A percentile compares a stretch with the other conserved stretches of the same genome.
phyloP scores from a whole-genome alignment of 2,797 vertebrate species.

The Chrysocyon brachyurus region DNA sequence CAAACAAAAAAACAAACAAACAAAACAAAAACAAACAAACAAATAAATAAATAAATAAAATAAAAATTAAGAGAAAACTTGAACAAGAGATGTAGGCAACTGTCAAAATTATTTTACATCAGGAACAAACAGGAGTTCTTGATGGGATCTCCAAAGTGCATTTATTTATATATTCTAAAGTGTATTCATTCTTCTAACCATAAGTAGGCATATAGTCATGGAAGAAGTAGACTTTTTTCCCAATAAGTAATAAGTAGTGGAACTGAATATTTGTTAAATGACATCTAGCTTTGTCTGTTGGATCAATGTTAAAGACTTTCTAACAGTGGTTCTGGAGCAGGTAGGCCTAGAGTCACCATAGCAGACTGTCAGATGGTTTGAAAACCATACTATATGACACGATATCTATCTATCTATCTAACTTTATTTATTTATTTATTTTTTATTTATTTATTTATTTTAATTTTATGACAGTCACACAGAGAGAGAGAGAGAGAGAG shows the following conservation, averaged over 20 bases:
- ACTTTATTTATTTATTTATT: no score
- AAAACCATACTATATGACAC: background rate
- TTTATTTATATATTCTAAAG: background rate
- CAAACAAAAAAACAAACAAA: no score
- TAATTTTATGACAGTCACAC: no score
- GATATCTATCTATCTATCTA: background rate
- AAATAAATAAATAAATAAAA: no score
- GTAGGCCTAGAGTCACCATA: background rate
- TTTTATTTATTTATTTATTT: no score
- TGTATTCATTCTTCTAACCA: background rate
- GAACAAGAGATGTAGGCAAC: background rate
- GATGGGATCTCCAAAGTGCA: background rate
- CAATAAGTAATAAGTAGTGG: background rate
- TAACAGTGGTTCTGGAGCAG: background rate
- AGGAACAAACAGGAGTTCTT: background rate
- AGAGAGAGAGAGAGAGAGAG: no score
- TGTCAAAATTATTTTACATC: constrained; percentile 35
- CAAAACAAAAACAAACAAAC: no score
- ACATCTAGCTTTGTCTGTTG: background rate
- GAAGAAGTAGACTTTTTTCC: background rate
- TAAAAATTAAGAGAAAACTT: constrained; percentile 32
- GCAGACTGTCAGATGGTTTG: background rate
- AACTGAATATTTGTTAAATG: constrained; percentile 11
- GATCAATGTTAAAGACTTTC: background rate
- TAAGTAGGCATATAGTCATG: background rate